Evolutionary conservation across 2,113 vertebrate genomes (phyloP).

Genomic region (Callorhinus ursinus): DNA sequence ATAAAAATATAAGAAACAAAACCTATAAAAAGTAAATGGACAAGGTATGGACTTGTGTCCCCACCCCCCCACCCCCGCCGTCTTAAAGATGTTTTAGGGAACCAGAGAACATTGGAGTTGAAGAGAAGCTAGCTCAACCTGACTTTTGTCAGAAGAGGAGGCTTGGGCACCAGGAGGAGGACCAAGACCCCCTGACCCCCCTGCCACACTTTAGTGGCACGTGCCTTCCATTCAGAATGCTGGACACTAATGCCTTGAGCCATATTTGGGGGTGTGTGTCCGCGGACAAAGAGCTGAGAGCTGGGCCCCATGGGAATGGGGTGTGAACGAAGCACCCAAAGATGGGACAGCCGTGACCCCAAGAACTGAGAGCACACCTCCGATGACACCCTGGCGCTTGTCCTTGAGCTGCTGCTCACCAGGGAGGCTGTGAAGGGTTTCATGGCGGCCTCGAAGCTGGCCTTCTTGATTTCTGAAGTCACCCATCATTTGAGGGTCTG

Average conservation of each 20-base stretch:
- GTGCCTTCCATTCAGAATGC: neutral
- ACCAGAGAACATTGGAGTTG: neutral
- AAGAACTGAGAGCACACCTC: fast-evolving
- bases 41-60: neutral
- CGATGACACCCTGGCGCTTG: neutral
- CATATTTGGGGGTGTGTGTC: neutral
- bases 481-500: neutral
- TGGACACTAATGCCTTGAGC: neutral
- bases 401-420: neutral
- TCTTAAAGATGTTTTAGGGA: neutral
- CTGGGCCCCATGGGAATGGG: neutral
- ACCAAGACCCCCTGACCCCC: fast-evolving
- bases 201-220: fast-evolving
- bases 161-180: neutral
- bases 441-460: neutral
- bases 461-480: neutral
- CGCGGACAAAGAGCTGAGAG: neutral
- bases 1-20: neutral
- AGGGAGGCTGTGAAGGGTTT: neutral
- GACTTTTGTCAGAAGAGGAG: neutral
- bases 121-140: neutral
- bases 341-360: neutral
- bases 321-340: neutral
- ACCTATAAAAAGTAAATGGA: neutral
- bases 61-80: neutral